These are phyloP conservation scores for Tenthredo livida DNA, from an alignment of 2,888 invertebrate genomes.

Conservation along the genomic window DNA sequence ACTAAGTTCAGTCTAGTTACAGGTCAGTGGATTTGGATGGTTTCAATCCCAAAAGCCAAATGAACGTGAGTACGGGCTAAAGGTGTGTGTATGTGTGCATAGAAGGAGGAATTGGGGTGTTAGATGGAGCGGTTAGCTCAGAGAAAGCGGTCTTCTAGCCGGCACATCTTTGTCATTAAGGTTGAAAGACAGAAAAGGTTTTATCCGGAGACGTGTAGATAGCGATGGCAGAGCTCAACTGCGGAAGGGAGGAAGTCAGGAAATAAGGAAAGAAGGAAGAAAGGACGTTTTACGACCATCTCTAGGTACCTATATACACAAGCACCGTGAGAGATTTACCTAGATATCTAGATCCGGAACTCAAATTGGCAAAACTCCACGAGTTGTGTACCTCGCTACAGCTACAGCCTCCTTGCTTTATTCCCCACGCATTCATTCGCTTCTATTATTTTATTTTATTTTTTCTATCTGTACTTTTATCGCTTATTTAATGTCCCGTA, in stretches of 20 bases:
- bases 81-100: background rate
- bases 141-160: slow-evolving; percentile 10
- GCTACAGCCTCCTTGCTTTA: background rate
- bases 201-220: slow-evolving; percentile 34
- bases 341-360: slow-evolving; percentile 32
- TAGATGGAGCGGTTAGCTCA: slow-evolving; percentile 31
- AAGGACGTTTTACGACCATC: slow-evolving; percentile 29
- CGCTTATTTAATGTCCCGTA: background rate
- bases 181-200: slow-evolving; percentile 43
- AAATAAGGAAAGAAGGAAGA: background rate
- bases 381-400: background rate
- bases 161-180: slow-evolving; percentile 42
- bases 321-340: slow-evolving; percentile 5
- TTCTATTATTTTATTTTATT: background rate
- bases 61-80: slow-evolving; percentile 1
- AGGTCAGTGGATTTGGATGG: slow-evolving; percentile 33
- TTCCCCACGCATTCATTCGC: background rate
- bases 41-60: slow-evolving; percentile 37
- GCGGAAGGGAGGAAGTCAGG: background rate
- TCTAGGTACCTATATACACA: background rate
- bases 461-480: background rate
- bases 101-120: slow-evolving; percentile 8
- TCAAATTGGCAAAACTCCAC: slow-evolving; percentile 24
- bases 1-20: slow-evolving; percentile 28
- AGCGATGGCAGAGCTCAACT: background rate